Conservation (phyloP, 1,140 invertebrate genomes). For the Protaetia brevitarsis region DNA sequence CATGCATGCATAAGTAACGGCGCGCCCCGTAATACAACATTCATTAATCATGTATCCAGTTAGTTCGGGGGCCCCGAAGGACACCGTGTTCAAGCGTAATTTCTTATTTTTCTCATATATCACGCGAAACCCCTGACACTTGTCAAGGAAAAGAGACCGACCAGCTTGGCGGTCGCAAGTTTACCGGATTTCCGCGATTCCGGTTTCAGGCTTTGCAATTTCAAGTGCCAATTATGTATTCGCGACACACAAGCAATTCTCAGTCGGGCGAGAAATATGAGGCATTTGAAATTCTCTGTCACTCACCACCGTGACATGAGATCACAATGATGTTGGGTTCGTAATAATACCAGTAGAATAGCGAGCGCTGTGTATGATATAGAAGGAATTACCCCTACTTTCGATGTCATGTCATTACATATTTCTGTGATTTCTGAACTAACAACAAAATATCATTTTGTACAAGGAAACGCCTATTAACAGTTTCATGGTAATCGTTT, state of each 20-base stretch:
- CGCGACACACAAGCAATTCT: slow-evolving; percentile 38
- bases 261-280: slow-evolving; percentile 35
- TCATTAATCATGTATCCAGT: slow-evolving; percentile 47
- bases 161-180: slow-evolving; percentile 27
- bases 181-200: slow-evolving; percentile 33
- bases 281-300: slow-evolving; percentile 35
- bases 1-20: slow-evolving; percentile 43
- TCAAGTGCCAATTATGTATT: slow-evolving; percentile 41
- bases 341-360: neutral
- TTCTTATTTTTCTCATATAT: slow-evolving; percentile 47
- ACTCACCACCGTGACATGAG: slow-evolving; percentile 31
- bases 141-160: no score
- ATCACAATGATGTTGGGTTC: slow-evolving; percentile 18
- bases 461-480: no score
- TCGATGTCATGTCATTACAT: no score
- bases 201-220: slow-evolving; percentile 31
- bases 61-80: slow-evolving; percentile 32
- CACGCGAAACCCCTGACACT: slow-evolving; percentile 41
- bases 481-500: no score
- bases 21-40: slow-evolving; percentile 38
- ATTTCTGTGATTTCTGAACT: no score
- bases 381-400: no score
- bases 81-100: slow-evolving; percentile 35
- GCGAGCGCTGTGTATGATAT: no score
- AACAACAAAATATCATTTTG: no score